Evolutionary conservation across 2,797 vertebrate species (phyloP).

Genomic region (Glyptemys insculpta): DNA sequence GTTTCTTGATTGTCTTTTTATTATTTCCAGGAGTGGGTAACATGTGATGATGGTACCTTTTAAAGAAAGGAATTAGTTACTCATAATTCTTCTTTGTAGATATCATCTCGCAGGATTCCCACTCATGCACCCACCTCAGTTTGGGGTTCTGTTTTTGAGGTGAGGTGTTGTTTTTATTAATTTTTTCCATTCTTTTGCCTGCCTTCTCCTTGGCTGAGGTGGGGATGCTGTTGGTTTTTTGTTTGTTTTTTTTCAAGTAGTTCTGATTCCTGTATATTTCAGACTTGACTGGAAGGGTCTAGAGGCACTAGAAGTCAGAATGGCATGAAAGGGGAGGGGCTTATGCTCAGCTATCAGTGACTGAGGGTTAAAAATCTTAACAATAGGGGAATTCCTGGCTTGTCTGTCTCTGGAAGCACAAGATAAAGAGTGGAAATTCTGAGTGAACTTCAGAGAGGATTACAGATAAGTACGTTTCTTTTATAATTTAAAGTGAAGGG

Average conservation of each 20-base stretch:
- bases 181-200: not conserved
- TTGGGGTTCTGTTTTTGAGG: not conserved
- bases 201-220: not conserved
- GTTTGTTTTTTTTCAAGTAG: not conserved
- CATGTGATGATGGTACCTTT: not conserved
- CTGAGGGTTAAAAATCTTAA: slow-evolving; percentile 3
- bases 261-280: not conserved
- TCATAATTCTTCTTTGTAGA: not conserved
- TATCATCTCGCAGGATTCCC: not conserved
- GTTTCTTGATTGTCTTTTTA: not conserved
- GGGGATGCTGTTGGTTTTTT: not conserved
- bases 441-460: not conserved
- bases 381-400: not conserved
- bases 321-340: not conserved
- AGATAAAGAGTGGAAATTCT: not conserved
- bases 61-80: not conserved
- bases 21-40: not conserved
- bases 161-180: not conserved
- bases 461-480: slow-evolving; percentile 58
- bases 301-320: not conserved
- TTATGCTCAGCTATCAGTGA: not conserved
- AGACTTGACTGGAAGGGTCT: not conserved
- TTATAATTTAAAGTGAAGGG: not conserved
- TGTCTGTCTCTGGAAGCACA: not conserved
- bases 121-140: not conserved